These are phyloP conservation scores for Forbesichthys papilliferus DNA, from an alignment of 2,113 vertebrate species.

Conservation along the genomic window DNA sequence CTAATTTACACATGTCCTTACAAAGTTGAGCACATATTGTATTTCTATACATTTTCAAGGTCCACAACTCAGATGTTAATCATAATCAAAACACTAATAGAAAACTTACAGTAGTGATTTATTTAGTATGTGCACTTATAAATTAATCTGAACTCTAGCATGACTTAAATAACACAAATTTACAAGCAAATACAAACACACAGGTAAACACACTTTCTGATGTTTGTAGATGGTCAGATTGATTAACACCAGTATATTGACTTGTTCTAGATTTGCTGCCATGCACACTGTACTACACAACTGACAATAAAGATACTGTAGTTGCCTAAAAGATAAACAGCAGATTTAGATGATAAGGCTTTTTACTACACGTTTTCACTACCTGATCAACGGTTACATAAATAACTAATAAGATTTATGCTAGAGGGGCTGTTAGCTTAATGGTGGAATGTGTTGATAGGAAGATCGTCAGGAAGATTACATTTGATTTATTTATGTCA, in stretches of 20 bases:
- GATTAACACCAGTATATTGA: conserved; percentile 26
- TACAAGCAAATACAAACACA: conserved; percentile 28
- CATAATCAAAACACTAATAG: conserved; percentile 9
- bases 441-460: conserved; percentile 36
- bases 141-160: conserved; percentile 47
- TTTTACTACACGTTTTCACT: conserved; percentile 54
- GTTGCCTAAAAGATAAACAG: conserved; percentile 46
- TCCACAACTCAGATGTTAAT: conserved; percentile 26
- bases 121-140: conserved; percentile 59
- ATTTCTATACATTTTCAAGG: conserved; percentile 1
- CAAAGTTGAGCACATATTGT: not conserved
- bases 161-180: conserved; percentile 34
- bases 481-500: conserved; percentile 21
- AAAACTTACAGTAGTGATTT: conserved; percentile 52
- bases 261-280: conserved; percentile 29
- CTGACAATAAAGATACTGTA: not conserved
- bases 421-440: conserved; percentile 41
- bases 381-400: conserved; percentile 62
- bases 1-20: no score
- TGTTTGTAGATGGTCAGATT: conserved; percentile 20
- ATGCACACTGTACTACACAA: conserved; percentile 44
- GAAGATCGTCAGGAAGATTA: conserved; percentile 40
- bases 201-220: conserved; percentile 34
- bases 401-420: conserved; percentile 62
- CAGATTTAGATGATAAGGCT: conserved; percentile 25